Conservation (phyloP, 2,797 vertebrate genomes). For the Myripristis murdjan region DNA sequence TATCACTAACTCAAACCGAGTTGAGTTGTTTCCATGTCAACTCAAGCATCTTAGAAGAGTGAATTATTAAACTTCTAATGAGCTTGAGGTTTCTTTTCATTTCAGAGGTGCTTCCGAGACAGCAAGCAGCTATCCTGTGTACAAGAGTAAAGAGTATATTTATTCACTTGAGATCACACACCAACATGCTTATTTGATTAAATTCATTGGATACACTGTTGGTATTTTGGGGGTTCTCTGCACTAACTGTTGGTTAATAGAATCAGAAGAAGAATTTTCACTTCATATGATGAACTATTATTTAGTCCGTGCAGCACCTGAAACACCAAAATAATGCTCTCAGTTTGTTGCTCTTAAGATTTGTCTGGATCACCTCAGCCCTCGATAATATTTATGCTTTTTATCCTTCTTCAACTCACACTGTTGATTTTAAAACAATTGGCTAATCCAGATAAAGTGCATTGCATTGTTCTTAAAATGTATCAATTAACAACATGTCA, state of each 20-base stretch:
- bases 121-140: not conserved
- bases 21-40: constrained; percentile 14
- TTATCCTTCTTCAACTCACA: too few species aligned
- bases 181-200: not conserved
- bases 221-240: not conserved
- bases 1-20: constrained; percentile 35
- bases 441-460: not conserved
- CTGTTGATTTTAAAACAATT: too few species aligned
- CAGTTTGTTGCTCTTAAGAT: too few species aligned
- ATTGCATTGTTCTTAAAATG: not conserved
- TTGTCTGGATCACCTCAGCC: too few species aligned
- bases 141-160: not conserved
- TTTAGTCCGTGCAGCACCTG: too few species aligned
- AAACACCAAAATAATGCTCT: too few species aligned
- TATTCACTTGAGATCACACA: not conserved
- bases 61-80: not conserved
- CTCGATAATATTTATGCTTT: too few species aligned
- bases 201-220: not conserved
- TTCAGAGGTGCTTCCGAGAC: not conserved
- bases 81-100: not conserved
- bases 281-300: too few species aligned
- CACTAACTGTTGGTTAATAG: too few species aligned
- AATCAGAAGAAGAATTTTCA: too few species aligned
- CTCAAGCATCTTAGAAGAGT: constrained; percentile 1
- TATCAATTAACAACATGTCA: not conserved